Percentiles rank a stretch among this genome's conserved stretches.
Evolutionary conservation across 2,888 invertebrate species (phyloP).

Genomic region (Magallana nippona): DNA sequence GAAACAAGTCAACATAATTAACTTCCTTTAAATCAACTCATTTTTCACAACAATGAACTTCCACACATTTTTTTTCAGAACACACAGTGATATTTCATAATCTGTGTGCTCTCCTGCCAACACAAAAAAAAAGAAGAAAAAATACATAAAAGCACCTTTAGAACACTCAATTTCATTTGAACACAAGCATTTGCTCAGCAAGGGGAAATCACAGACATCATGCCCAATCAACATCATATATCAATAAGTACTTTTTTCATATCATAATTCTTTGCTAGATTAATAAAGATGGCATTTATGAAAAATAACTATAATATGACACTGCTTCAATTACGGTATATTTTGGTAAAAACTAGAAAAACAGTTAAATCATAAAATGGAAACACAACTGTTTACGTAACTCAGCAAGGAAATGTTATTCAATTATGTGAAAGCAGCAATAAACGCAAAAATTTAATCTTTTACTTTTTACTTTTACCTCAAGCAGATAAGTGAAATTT

Average conservation of each 20-base stretch:
- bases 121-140: background rate
- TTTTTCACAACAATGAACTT: background rate
- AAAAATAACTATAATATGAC: too few species aligned
- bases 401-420: too few species aligned
- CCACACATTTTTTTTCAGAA: background rate
- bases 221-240: background rate
- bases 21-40: background rate
- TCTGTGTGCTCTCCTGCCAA: background rate
- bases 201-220: background rate
- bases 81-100: background rate
- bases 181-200: constrained; percentile 2
- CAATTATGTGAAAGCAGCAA: too few species aligned
- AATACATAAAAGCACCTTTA: constrained; percentile 9
- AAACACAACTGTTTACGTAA: too few species aligned
- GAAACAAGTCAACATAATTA: background rate
- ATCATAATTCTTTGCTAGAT: too few species aligned
- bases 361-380: too few species aligned
- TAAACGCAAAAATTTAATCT: too few species aligned
- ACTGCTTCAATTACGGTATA: too few species aligned
- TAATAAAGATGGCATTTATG: background rate
- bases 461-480: too few species aligned
- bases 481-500: too few species aligned
- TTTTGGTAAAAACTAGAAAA: too few species aligned
- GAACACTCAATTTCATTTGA: background rate
- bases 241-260: background rate